These are phyloP conservation scores for Agriopis leucophaearia DNA, from an alignment of 2,888 invertebrate genomes.

Conservation along the genomic window DNA sequence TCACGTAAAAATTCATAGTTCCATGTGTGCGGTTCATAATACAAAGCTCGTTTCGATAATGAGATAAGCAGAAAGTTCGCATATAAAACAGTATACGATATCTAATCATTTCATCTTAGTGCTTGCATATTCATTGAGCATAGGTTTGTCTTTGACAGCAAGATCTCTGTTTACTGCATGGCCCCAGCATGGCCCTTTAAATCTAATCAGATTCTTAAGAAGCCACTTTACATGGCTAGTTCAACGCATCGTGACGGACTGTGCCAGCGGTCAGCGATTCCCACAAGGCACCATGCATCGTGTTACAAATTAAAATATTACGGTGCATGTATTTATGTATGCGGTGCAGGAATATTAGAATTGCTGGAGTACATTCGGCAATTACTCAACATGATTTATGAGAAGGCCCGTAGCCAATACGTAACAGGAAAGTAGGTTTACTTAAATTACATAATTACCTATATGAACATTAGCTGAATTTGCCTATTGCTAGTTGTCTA, in stretches of 20 bases:
- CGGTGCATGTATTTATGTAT: constrained; percentile 72
- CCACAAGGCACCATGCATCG: constrained; percentile 59
- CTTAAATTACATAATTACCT: constrained; percentile 52
- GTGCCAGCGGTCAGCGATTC: constrained; percentile 51
- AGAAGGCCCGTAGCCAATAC: constrained; percentile 51
- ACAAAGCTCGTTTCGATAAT: constrained; percentile 7
- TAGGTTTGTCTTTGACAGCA: constrained; percentile 8
- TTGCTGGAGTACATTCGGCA: constrained; percentile 54
- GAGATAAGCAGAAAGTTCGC: constrained; percentile 16
- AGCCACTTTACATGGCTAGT: constrained; percentile 49
- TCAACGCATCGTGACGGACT: constrained; percentile 55
- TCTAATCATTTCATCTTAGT: constrained; percentile 34
- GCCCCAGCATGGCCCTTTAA: constrained; percentile 26
- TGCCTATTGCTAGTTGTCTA: constrained; percentile 11
- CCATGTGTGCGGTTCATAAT: background rate
- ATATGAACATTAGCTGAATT: constrained; percentile 40
- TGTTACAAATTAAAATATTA: constrained; percentile 76
- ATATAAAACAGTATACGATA: constrained; percentile 14
- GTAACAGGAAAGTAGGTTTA: constrained; percentile 47
- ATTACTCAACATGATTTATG: constrained; percentile 74
- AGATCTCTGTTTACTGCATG: constrained; percentile 25
- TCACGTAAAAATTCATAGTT: background rate
- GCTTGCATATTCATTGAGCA: constrained; percentile 26
- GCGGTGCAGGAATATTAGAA: constrained; percentile 59
- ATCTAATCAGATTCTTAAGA: constrained; percentile 40